Base-by-base conservation (phyloP, 2,797 vertebrate genomes). In the Numenius phaeopus region DNA sequence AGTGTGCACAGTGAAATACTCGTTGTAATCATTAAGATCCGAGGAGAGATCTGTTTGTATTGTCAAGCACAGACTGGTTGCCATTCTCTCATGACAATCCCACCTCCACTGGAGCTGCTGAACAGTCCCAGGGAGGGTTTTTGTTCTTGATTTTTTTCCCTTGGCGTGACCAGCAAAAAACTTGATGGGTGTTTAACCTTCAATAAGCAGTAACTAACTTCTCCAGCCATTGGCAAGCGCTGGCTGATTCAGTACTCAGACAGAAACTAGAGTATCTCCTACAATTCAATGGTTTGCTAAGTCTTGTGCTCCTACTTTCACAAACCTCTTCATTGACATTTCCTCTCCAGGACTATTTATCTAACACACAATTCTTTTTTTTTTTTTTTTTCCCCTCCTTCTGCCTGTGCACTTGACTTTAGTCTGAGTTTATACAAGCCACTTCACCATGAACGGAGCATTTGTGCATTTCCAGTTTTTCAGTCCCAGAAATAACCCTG, bases 271-370 rank as follows among this genome's bases (percentile, higher is more conserved):
- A 77, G 58, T 32, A 82, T 37, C 69, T 91, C 69, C 75, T 77
- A 3, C 46, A 62, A 47, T 14, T 79, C 70, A 66, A 5, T 13
- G 77, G 32, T n/a, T 62, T 80, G 82, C 57, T 30, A 20, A 67
- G 37, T 57, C 83, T 27, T 21, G 49, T 65, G 67, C 67, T 89
- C 32, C 76, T 66, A 47, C 69, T 89, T 86, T 52, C 67, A 84
- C 44, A 84, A 84, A 73, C 66, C 55, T 77, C 80, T 79, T 76
- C 77, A 88, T 3, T 90, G 86, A 76, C 75, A 54, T 80, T 83
- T 88, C 85, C 83, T 92, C 77, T 89, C 87, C 94, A 85, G 81
- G 69, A 92, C 47, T 64, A 66, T 89, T 93, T 93, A 37, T 87
- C 47, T 84, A 54, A 84, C 39, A 55, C 37, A 66, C 17, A 57